Evolutionary conservation across 1,140 invertebrate species (phyloP).

Genomic region (Calosoma granatense): DNA sequence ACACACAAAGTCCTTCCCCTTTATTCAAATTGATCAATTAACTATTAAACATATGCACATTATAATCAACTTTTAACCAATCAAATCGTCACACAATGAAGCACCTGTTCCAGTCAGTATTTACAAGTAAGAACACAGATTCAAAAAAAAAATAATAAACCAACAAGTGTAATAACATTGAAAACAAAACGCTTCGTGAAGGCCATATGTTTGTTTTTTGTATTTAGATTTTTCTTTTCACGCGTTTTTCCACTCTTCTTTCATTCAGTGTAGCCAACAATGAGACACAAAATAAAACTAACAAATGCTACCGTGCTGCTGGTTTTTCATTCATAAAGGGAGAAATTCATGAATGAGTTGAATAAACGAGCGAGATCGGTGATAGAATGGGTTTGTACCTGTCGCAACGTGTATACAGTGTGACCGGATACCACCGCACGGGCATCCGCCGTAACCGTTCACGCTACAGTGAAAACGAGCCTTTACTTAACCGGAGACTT

Average conservation of each 20-base stretch:
- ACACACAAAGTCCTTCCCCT: neutral
- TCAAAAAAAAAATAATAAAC: no score
- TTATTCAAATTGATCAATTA: conserved; percentile 8
- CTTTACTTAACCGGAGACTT: neutral
- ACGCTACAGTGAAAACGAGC: neutral
- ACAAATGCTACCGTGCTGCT: neutral
- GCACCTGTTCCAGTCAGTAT: neutral
- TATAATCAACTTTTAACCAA: conserved; percentile 1
- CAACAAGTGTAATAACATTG: no score
- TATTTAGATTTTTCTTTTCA: no score
- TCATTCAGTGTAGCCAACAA: no score
- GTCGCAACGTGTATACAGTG: no score
- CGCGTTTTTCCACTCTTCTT: no score
- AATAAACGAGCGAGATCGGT: neutral
- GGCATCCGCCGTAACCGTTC: conserved; percentile 1
- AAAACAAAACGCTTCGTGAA: no score
- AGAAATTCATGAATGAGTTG: neutral
- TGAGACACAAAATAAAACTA: no score
- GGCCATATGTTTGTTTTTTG: no score
- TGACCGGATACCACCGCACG: neutral
- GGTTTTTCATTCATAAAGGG: neutral
- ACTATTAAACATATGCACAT: conserved; percentile 5
- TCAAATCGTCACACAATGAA: neutral
- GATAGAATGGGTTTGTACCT: neutral
- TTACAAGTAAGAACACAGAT: no score